Evolutionary conservation across 2,888 invertebrate genomes (phyloP), one percentile per base, ranked within the genome.

Genomic region (Drosophila neotestacea): DNA sequence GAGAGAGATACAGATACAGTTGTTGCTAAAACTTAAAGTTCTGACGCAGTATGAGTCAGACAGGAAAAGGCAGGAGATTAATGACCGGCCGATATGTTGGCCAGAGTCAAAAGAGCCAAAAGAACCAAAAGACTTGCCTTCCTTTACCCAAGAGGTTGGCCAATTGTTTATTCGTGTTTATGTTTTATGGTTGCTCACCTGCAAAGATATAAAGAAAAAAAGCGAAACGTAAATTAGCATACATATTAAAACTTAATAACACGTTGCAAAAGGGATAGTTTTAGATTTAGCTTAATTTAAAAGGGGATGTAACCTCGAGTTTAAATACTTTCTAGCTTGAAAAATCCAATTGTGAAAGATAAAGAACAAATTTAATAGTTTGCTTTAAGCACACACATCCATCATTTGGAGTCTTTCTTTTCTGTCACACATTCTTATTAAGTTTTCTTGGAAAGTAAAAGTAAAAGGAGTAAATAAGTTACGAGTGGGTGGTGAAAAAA

Each of bases 401-500:
- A 38, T n/a, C 13, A 39, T 22, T 46, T 46, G 7, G 16, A 30
- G 46, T 52, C 46, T 46, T 16, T 30, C 16, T 30, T 9, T 44
- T 13, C 39, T 13, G 13, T 7, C 13, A 13, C 4, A n/a, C 13
- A 70, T 63, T 70, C 56, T 73, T 60, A 48, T 64, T 55, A 41
- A 32, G 55, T 6, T 42, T 70, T 30, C 39, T 54, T 38, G 13
- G 46, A 73, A 66, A 73, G 70, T 75, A 62, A 69, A 73, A 69
- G 69, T 62, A 61, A 59, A 55, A 56, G 44, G 46, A 60, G 52
- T 56, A 62, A 58, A 39, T 38, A 41, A 41, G 50, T 54, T 70
- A 56, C 67, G 70, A 55, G 70, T 73, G 63, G 79, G 85, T 72
- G 85, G 81, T 67, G 71, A 56, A 6, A 36, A 70, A 34, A 51